Evolutionary conservation across 2,888 invertebrate genomes (phyloP), one percentile per base, ranked within the genome.

Genomic region (Troilus luridus): DNA sequence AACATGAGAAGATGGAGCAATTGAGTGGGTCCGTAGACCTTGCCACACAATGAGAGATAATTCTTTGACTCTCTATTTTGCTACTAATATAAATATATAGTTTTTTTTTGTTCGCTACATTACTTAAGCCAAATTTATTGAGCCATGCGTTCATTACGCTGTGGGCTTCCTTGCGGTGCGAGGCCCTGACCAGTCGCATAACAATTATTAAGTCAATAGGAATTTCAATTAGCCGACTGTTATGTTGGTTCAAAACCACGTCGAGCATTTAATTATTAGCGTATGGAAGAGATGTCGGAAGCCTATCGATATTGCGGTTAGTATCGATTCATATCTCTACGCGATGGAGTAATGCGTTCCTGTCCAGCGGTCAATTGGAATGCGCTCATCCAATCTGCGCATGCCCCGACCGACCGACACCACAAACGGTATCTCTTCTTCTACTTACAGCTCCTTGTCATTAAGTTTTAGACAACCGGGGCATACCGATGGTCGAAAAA

Each of bases 311-410:
- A 56, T 85, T 85, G 85, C 85, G 85, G 85, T 85, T 58, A 85
- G n/a, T 56, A 85, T 85, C 85, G 85, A 85, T 85, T 56, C 85
- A 85, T 77, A 77, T 77, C 72, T 14, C 19, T 27, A 14, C 24
- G 41, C 41, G 54, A 56, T 24, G 19, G 6, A 14, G 56, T 85
- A n/a, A 85, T 85, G 21, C 85, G 21, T 85, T 85, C 85, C 56
- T 56, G 85, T 54, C 85, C 85, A 85, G 85, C 85, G 85, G 85
- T 56, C 85, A 85, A n/a, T 85, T n/a, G 85, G 85, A 85, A 85
- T 85, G 85, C n/a, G 85, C 21, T 56, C 85, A 56, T 58, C 21
- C 27, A 17, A 77, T 77, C 72, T 19, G 27, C 72, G 72, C 72
- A 17, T 41, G 21, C 17, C 72, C 41, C 72, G 27, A n/a, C 1